A percentile compares a stretch with the other conserved stretches of the same genome.
Conservation (phyloP, 1,140 invertebrate genomes). For the Chrysomallon squamiferum region DNA sequence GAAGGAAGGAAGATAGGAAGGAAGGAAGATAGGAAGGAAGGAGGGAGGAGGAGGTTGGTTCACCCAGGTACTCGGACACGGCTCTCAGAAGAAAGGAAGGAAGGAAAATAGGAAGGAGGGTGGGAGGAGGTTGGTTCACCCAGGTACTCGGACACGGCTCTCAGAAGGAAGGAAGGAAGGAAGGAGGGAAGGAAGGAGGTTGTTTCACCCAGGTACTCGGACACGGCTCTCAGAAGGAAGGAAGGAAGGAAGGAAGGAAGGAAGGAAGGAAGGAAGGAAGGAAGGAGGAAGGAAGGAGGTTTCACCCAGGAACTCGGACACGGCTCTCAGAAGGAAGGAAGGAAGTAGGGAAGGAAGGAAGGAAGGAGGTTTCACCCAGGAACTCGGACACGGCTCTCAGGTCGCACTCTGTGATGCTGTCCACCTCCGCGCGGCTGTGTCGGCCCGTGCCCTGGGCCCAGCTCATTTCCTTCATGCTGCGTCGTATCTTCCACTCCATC, state of each 20-base stretch:
- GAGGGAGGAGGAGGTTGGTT: constrained; percentile 4
- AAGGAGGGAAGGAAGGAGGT: too few relatives aligned
- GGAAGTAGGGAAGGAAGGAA: background rate
- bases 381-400: background rate
- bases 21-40: background rate
- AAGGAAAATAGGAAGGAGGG: background rate
- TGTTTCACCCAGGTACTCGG: too few relatives aligned
- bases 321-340: background rate
- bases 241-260: background rate
- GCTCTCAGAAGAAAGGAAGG: background rate
- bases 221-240: too few relatives aligned
- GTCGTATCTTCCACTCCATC: background rate
- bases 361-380: background rate
- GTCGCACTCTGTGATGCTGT: background rate
- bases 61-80: background rate
- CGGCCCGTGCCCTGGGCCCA: background rate
- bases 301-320: background rate
- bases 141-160: background rate
- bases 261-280: background rate
- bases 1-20: background rate
- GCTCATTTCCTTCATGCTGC: background rate
- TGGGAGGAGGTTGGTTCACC: background rate
- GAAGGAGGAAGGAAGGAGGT: too few relatives aligned
- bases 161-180: background rate
- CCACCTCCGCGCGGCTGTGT: background rate